Conservation (phyloP, 2,888 invertebrate genomes). For the Nymphalis polychloros region DNA sequence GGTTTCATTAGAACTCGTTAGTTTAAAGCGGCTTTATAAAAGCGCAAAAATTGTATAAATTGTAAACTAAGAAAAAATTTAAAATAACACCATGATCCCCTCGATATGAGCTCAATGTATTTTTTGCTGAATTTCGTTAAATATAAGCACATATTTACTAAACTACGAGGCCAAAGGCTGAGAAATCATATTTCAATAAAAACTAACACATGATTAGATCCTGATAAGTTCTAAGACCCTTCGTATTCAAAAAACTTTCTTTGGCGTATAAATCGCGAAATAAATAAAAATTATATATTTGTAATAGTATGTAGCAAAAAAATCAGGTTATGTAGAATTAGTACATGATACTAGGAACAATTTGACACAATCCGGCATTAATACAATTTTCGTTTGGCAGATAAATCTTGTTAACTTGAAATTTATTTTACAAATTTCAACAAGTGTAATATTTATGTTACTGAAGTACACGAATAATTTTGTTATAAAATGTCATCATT, state of each 20-base stretch:
- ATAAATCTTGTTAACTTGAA: not conserved
- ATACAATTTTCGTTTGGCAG: not conserved
- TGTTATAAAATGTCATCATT: no score
- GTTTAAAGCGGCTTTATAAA: conserved; percentile 7
- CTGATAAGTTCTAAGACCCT: conserved; percentile 9
- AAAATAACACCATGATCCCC: not conserved
- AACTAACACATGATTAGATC: conserved; percentile 4
- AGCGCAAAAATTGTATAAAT: conserved; percentile 5
- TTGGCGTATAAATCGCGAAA: not conserved
- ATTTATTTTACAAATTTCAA: no score
- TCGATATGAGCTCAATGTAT: not conserved
- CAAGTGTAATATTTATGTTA: no score
- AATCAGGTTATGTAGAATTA: conserved; percentile 1
- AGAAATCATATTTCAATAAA: not conserved
- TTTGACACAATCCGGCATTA: conserved; percentile 10
- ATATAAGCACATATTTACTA: conserved; percentile 5
- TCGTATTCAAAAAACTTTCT: not conserved
- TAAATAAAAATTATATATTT: not conserved
- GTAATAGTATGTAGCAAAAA: not conserved
- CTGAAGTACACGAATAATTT: no score
- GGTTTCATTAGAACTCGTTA: conserved; percentile 6
- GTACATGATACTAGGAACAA: not conserved
- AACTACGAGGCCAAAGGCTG: conserved; percentile 9
- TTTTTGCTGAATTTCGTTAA: not conserved
- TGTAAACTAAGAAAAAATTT: conserved; percentile 2